These are phyloP conservation scores for Fragum sueziense DNA, from an alignment of 2,888 invertebrate species.

Conservation along the genomic window DNA sequence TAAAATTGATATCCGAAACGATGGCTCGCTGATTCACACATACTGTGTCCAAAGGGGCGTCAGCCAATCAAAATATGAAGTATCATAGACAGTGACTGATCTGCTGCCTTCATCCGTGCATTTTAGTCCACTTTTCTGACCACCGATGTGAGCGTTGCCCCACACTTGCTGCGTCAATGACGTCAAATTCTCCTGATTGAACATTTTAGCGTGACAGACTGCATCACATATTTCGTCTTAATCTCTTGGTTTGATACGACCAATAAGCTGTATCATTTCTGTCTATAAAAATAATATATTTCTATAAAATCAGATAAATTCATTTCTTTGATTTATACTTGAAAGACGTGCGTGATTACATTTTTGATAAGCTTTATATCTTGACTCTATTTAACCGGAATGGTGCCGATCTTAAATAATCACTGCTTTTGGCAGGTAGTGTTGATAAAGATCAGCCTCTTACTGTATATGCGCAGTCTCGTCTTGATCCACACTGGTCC, in stretches of 20 bases:
- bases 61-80: no score
- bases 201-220: not conserved
- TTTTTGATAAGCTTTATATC: not conserved
- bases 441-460: no score
- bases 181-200: not conserved
- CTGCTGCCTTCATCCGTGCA: no score
- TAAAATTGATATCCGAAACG: no score
- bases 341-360: slow-evolving; percentile 6
- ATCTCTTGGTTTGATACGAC: not conserved
- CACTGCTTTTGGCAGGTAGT: not conserved
- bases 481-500: no score
- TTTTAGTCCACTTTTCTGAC: not conserved
- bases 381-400: not conserved
- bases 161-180: not conserved
- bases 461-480: no score
- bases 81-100: no score
- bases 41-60: no score
- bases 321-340: slow-evolving; percentile 17
- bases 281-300: slow-evolving; percentile 10
- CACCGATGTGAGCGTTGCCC: not conserved
- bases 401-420: not conserved
- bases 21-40: no score
- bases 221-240: not conserved
- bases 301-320: slow-evolving; percentile 7
- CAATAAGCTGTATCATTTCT: not conserved